Conservation (phyloP, 2,888 invertebrate genomes). For the Ichneumon xanthorius region DNA sequence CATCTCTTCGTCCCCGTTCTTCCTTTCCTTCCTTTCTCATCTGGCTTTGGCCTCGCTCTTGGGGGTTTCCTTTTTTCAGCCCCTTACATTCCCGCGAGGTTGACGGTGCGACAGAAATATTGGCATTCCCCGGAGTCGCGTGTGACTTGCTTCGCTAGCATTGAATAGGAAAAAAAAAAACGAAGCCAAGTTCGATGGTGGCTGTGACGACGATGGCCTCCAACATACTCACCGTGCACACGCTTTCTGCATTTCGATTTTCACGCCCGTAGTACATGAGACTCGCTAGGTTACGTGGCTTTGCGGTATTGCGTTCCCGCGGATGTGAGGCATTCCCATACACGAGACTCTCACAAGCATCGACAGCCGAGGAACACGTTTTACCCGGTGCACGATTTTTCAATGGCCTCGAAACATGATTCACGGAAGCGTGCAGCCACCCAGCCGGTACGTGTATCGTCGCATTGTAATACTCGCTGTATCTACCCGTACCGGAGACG, state of each 20-base stretch:
- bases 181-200: conserved; percentile 26
- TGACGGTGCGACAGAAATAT: conserved; percentile 67
- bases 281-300: conserved; percentile 19
- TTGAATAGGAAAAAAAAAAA: conserved; percentile 50
- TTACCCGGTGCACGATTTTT: conserved; percentile 59
- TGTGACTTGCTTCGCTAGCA: conserved; percentile 56
- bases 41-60: conserved; percentile 30
- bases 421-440: conserved; percentile 29
- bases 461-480: conserved; percentile 6
- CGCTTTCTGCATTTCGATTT: conserved; percentile 50
- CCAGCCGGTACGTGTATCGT: neutral
- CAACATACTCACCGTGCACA: conserved; percentile 39
- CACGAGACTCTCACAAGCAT: neutral
- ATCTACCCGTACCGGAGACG: neutral
- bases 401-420: conserved; percentile 60
- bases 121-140: conserved; percentile 69
- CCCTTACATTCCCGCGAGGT: conserved; percentile 62
- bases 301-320: neutral
- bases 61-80: conserved; percentile 47
- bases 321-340: neutral
- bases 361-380: conserved; percentile 39
- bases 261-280: conserved; percentile 34
- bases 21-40: conserved; percentile 30
- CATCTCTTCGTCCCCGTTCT: conserved; percentile 47
- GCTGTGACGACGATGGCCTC: conserved; percentile 45